Conservation (phyloP, 2,113 vertebrate genomes). For the Elaphurus davidianus region DNA sequence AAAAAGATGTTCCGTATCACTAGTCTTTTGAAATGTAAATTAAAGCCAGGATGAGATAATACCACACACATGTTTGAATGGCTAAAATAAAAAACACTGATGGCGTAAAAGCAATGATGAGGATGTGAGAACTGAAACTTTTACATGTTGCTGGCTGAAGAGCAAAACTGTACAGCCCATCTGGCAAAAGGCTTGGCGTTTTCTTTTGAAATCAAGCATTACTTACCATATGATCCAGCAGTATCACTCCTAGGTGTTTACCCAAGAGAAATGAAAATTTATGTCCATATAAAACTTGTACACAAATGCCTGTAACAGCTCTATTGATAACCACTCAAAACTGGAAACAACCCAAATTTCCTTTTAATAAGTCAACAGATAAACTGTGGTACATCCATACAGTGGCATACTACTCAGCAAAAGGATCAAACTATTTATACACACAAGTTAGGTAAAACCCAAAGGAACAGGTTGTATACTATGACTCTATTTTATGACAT, state of each 20-base stretch:
- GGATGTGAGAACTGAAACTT: neutral
- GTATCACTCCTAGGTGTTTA: neutral
- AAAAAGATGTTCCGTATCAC: neutral
- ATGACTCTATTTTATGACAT: neutral
- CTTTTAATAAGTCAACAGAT: neutral
- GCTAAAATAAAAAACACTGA: neutral
- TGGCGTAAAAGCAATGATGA: neutral
- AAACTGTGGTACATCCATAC: neutral
- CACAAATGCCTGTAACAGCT: neutral
- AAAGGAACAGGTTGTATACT: neutral
- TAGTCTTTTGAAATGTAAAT: neutral
- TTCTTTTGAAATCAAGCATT: neutral
- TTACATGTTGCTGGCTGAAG: neutral
- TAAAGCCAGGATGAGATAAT: neutral
- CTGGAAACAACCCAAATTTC: neutral
- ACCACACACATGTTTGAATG: neutral
- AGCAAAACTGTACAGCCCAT: neutral
- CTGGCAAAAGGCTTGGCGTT: neutral
- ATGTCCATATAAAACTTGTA: neutral
- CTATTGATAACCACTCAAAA: neutral
- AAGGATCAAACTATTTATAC: neutral
- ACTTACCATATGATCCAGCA: neutral
- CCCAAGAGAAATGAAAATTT: neutral
- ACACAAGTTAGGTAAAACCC: neutral
- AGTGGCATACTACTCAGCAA: neutral